phyloP scores from a whole-genome alignment of 2,888 invertebrate species.

The Eumerus sabulonum region DNA sequence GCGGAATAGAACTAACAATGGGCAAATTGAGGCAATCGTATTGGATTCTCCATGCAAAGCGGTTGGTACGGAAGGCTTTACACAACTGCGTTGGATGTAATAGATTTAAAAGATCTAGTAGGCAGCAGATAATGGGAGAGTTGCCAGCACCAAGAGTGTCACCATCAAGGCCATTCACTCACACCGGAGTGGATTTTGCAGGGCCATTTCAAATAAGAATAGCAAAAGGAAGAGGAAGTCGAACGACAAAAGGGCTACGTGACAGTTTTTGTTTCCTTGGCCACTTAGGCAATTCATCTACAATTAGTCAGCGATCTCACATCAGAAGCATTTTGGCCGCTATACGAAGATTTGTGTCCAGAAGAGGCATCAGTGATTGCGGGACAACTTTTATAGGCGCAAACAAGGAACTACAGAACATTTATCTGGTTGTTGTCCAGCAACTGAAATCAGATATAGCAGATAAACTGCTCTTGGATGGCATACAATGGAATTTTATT shows the following conservation, averaged over 20 bases:
- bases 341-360: constrained; percentile 7
- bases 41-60: too few species aligned
- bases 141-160: constrained; percentile 7
- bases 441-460: background rate
- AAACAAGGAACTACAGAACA: constrained; percentile 4
- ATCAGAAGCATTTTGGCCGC: constrained; percentile 4
- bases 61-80: too few species aligned
- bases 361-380: constrained; percentile 1
- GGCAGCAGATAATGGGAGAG: background rate
- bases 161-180: constrained; percentile 3
- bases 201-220: constrained; percentile 8
- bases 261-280: background rate
- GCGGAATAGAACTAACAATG: too few species aligned
- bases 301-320: constrained; percentile 7
- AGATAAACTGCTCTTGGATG: constrained; percentile 4
- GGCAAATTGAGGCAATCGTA: too few species aligned
- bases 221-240: constrained; percentile 4
- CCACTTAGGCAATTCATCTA: constrained; percentile 3
- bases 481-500: constrained; percentile 16
- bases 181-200: constrained; percentile 1
- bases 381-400: background rate
- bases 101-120: too few species aligned
- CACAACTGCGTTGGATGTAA: too few species aligned
- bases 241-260: background rate
- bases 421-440: background rate